These are phyloP conservation scores for Bellardia bayeri DNA, from an alignment of 2,888 invertebrate species.

Conservation along the genomic window DNA sequence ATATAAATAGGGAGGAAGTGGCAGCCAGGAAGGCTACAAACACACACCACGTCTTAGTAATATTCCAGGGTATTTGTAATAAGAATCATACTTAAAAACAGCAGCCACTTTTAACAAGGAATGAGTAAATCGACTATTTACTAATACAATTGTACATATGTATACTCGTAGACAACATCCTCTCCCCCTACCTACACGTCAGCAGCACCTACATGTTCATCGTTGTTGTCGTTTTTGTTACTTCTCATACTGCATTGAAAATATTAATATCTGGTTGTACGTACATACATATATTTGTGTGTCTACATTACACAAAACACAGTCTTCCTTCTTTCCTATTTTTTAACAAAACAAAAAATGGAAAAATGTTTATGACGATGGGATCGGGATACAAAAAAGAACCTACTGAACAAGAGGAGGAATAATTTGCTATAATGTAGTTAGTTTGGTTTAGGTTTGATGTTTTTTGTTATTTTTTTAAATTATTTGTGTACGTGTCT, in stretches of 20 bases:
- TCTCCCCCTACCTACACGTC: not conserved
- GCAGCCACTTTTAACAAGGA: constrained; percentile 44
- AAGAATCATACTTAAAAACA: constrained; percentile 28
- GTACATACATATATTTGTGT: constrained; percentile 15
- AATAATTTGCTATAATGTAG: not conserved
- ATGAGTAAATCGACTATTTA: constrained; percentile 46
- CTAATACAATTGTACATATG: not conserved
- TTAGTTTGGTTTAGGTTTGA: constrained; percentile 20
- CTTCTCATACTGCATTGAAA: constrained; percentile 15
- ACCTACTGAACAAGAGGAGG: constrained; percentile 19
- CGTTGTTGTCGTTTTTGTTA: not conserved
- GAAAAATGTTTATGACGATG: not conserved
- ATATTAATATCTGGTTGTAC: constrained; percentile 29
- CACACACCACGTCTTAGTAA: constrained; percentile 6
- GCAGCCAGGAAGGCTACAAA: constrained; percentile 49
- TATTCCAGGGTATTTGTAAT: constrained; percentile 27
- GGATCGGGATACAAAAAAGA: not conserved
- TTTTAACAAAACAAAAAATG: not conserved
- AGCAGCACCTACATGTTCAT: not conserved
- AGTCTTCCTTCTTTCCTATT: constrained; percentile 43
- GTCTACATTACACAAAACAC: constrained; percentile 27
- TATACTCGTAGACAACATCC: not conserved
- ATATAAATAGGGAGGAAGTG: constrained; percentile 25
- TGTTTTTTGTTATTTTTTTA: not conserved
- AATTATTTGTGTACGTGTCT: constrained; percentile 16